A percentile compares a stretch with the other conserved stretches of the same genome.
Evolutionary conservation across 2,888 invertebrate species (phyloP).

Genomic region (Drosophila phalerata): DNA sequence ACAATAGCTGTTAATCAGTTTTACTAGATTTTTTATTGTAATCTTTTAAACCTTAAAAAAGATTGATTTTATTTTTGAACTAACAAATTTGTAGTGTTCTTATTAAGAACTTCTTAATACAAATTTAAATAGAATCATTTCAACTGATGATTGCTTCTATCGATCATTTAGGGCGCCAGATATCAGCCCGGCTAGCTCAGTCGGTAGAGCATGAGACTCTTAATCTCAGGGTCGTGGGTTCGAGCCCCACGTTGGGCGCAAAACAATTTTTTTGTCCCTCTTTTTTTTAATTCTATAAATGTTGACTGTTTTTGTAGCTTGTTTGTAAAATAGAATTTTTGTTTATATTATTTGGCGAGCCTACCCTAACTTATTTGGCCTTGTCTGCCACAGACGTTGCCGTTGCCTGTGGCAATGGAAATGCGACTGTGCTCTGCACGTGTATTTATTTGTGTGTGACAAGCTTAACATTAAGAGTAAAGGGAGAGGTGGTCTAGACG

Average conservation of each 20-base stretch:
- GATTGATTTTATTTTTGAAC: background rate
- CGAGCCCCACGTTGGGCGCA: constrained; percentile 80
- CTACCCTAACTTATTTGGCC: constrained; percentile 64
- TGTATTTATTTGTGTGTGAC: constrained; percentile 17
- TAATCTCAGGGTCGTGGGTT: constrained; percentile 79
- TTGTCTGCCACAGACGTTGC: constrained; percentile 51
- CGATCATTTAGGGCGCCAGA: background rate
- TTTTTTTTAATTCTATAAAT: background rate
- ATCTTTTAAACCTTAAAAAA: background rate
- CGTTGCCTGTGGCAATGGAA: constrained; percentile 44
- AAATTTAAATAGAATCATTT: background rate
- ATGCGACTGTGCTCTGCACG: constrained; percentile 12
- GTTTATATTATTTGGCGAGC: constrained; percentile 33
- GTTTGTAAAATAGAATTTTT: constrained; percentile 33
- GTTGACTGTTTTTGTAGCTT: constrained; percentile 12
- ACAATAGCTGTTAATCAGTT: background rate
- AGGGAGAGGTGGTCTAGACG: constrained; percentile 36
- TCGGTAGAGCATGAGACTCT: constrained; percentile 81
- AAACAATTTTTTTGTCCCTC: constrained; percentile 5
- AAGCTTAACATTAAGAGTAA: constrained; percentile 8
- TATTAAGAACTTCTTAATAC: too few species aligned
- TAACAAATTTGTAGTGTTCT: background rate
- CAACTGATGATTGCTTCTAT: constrained; percentile 5
- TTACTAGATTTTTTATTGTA: background rate
- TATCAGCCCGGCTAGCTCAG: constrained; percentile 74